Evolutionary conservation across 1,140 invertebrate species (phyloP), one percentile per base, ranked within the genome.

Genomic region (Leptonema lineaticorne): DNA sequence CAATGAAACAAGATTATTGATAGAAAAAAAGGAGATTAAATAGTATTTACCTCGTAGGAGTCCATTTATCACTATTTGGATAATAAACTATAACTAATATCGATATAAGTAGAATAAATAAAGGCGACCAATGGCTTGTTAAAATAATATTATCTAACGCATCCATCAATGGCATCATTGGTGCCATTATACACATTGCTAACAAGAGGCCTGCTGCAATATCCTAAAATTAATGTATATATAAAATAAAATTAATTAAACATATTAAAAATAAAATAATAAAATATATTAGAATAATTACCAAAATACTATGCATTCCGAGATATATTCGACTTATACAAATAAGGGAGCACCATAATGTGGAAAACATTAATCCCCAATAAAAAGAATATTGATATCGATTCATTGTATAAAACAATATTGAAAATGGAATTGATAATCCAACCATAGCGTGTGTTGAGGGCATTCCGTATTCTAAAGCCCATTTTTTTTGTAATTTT

Each of bases 361-460:
- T 75, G 2, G 88, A 85, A 57, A 86, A 76, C 2, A 79, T 58
- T n/a, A 80, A 74, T 5, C 86, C 87, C 75, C 82, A 76, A 33
- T 79, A 73, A 66, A 84, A 78, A 63, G 87, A 88, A 84, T 89
- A 90, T 75, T 92, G 87, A 78, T 96, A 96, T 81, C 91, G 83
- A 75, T 90, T 84, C 75, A 89, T 86, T 5, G 92, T 92, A 73
- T 91, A 93, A 64, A 92, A 80, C 62, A 95, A 76, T 50, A 95
- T 84, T 14, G 92, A 90, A 77, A 94, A 92, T 48, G 94, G 94
- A 74, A 97, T 90, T 0, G 91, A 89, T 18, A 93, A 85, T 2
- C 88, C 92, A 46, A 95, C 90, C 91, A 96, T 94, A 2, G 94
- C 94, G 83, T 97, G 94, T 1, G 94, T 96, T 2, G 93, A 96